A percentile compares a stretch with the other conserved stretches of the same genome.
These are phyloP conservation scores for Schizotus pectinicornis DNA, from an alignment of 2,888 invertebrate species.

Conservation along the genomic window DNA sequence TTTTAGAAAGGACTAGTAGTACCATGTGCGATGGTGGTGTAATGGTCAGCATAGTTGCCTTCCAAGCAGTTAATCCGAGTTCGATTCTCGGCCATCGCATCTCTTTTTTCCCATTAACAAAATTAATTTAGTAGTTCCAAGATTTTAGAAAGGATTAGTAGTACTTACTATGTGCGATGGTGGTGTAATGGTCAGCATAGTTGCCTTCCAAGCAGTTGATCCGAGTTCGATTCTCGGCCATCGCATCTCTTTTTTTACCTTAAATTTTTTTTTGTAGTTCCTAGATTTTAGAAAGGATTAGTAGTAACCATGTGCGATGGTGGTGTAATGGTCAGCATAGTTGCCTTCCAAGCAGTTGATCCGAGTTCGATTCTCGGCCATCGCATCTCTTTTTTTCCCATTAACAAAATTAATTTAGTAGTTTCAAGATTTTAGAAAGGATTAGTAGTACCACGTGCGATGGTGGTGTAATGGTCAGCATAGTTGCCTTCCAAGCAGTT, in stretches of 20 bases:
- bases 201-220: constrained; percentile 61
- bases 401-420: background rate
- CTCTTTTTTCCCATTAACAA: constrained; percentile 6
- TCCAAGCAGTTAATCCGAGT: constrained; percentile 61
- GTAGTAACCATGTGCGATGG: constrained; percentile 48
- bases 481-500: too few species aligned
- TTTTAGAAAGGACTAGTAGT: too few species aligned
- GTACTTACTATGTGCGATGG: constrained; percentile 50
- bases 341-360: constrained; percentile 61
- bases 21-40: constrained; percentile 57
- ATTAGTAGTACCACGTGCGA: too few species aligned
- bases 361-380: constrained; percentile 61
- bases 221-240: constrained; percentile 62
- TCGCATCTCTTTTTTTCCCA: constrained; percentile 50
- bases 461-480: too few species aligned
- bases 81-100: constrained; percentile 60
- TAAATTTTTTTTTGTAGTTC: too few species aligned
- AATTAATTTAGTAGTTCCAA: too few species aligned
- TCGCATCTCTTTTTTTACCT: constrained; percentile 48
- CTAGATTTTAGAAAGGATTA: too few species aligned
- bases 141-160: too few species aligned
- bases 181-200: constrained; percentile 61
- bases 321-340: constrained; percentile 61
- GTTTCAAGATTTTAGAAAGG: too few species aligned
- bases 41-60: constrained; percentile 61